Evolutionary conservation across 2,797 vertebrate genomes (phyloP), one percentile per base, ranked within the genome.

Genomic region (Chaunax sp.): DNA sequence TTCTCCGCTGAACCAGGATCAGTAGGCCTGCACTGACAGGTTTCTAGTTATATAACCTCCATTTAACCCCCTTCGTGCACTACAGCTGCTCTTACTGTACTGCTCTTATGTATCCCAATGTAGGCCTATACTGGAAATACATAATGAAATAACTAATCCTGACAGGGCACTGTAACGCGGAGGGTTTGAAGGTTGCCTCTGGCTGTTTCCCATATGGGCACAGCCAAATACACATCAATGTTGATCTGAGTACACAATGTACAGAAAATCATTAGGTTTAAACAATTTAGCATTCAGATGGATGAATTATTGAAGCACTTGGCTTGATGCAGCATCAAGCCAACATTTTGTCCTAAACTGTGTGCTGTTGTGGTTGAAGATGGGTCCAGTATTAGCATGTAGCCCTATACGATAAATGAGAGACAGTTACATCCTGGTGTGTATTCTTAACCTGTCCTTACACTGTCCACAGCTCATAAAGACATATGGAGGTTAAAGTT

Each of bases 1-100:
- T 80, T 65, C 79, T 81, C 63, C 8, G 64, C 75, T 63, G 84
- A 78, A 69, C 80, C 75, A 77, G 87, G 83, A 90, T 89, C 89
- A 89, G 82, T 53, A 61, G 87, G 84, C 83, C 85, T 75, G 52
- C 72, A 72, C 76, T 65, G 77, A 75, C 87, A 82, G 84, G 84
- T 87, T 89, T 87, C 56, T 35, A 72, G 46, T 94, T 94, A 92
- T 85, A 77, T 92, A 91, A 94, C 76, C 58, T 19, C 14, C 25
- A 19, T 82, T 83, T 85, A 88, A 90, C 88, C 89, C 77, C 47
- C 76, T 59, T 51, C 80, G 57, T 38, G 71, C 71, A 69, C 60
- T 69, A 77, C 78, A 69, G 69, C 72, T 78, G 80, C 75, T 81
- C 69, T 69, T 83, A 80, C 72, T 85, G 76, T 49, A 75, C 62